These are phyloP conservation scores for Panurus biarmicus DNA, from an alignment of 2,113 vertebrate species.

Conservation along the genomic window DNA sequence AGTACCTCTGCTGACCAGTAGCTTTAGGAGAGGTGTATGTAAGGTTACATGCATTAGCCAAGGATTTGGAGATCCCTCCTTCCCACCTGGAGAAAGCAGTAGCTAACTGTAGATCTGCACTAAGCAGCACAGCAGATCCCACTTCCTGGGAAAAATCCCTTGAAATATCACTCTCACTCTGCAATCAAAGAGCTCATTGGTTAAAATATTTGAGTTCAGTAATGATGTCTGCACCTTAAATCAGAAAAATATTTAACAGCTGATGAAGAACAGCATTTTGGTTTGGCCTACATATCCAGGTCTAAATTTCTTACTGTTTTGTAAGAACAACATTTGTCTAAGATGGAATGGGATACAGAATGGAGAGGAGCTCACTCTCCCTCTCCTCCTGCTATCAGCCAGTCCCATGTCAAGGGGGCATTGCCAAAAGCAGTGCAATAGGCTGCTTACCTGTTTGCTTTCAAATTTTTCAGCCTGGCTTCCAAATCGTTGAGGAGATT, in stretches of 20 bases:
- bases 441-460: slow-evolving; percentile 85
- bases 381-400: not conserved
- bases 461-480: slow-evolving; percentile 90
- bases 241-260: not conserved
- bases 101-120: not conserved
- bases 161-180: not conserved
- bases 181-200: not conserved
- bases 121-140: not conserved
- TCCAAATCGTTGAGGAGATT: slow-evolving; percentile 94
- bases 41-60: not conserved
- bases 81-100: not conserved
- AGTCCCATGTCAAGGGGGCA: not conserved
- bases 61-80: not conserved
- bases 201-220: not conserved
- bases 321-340: not conserved
- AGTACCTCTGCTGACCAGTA: not conserved
- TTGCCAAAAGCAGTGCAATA: not conserved
- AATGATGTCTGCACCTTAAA: not conserved
- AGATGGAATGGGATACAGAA: not conserved
- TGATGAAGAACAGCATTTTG: not conserved
- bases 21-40: not conserved
- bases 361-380: not conserved
- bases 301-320: not conserved
- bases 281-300: not conserved
- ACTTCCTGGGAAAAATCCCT: not conserved